Base-by-base conservation (phyloP, 2,888 invertebrate species). In the Andrena camellia region DNA sequence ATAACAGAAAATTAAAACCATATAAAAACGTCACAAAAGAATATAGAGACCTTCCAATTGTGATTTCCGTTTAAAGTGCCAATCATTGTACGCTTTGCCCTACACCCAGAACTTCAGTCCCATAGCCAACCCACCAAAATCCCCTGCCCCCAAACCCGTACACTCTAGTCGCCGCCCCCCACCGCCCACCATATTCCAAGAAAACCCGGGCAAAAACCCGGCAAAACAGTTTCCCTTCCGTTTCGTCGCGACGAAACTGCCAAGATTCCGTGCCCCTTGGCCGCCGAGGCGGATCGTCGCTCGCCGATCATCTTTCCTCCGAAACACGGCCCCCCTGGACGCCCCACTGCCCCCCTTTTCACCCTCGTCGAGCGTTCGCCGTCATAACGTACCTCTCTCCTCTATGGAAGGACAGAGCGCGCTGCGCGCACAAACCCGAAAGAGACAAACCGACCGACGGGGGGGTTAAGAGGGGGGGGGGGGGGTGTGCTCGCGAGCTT, bases 101-200 rank as follows among this genome's bases (percentile, higher is more conserved):
- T 4, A 13, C 42, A 42, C 42, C 42, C 42, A 13, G 42, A 13
- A 4, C 42, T 13, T 42, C 42, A 13, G 13, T 42, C 13, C 13
- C 42, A 17, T 5, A 17, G 42, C 17, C 42, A 42, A 3, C 42
- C 42, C 13, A 42, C 42, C 13, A 13, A 42, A 42, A 42, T 42
- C 42, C 42, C 42, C 42, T 13, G 13, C 42, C 42, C 10, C 17
- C 42, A 13, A 92, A 91, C 87, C 86, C 87, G 81, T 84, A 78
- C 83, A 77, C 83, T 77, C 78, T 78, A 71, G 76, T 77, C 79
- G 76, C 79, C 80, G 78, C 78, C 80, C 71, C 80, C 77, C 72
- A 57, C 79, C 84, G 78, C 52, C 67, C 42, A 26, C 67, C 63
- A 42, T 5, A 17, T 42, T 42, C 42, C 42, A 13, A 4, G 42